Evolutionary conservation across 2,797 vertebrate species (phyloP).

Genomic region (Gadopsis bispinosus): DNA sequence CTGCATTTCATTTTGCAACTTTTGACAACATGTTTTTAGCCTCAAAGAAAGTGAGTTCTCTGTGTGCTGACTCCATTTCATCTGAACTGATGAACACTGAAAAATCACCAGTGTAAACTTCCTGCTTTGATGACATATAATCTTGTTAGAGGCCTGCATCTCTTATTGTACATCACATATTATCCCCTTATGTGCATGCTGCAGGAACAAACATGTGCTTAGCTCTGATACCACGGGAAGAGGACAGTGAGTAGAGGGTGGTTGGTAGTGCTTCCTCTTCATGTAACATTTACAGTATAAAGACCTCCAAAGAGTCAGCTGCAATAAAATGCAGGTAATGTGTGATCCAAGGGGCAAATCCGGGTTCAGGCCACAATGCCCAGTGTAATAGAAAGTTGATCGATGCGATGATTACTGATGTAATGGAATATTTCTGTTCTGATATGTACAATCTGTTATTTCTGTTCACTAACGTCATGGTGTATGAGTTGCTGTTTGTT

Average conservation of each 20-base stretch:
- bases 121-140: constrained; percentile 47
- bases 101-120: constrained; percentile 33
- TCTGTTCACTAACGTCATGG: no score
- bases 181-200: constrained; percentile 38
- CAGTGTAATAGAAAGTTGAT: no score
- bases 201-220: constrained; percentile 37
- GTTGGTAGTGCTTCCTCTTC: constrained; percentile 34
- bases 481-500: no score
- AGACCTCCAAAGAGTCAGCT: constrained; percentile 41
- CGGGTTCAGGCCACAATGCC: constrained; percentile 8
- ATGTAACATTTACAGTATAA: constrained; percentile 38
- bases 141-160: constrained; percentile 30
- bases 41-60: constrained; percentile 5
- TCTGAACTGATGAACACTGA: constrained; percentile 10
- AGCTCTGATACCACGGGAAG: constrained; percentile 30
- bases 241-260: constrained; percentile 24
- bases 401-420: no score
- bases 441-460: no score
- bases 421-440: no score
- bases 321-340: constrained; percentile 44
- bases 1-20: neutral
- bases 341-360: constrained; percentile 29
- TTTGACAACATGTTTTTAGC: constrained; percentile 18
- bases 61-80: constrained; percentile 25
- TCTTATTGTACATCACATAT: constrained; percentile 40